Evolutionary conservation across 2,888 invertebrate genomes (phyloP), one percentile per base, ranked within the genome.

Genomic region (Drosophila demipolita): DNA sequence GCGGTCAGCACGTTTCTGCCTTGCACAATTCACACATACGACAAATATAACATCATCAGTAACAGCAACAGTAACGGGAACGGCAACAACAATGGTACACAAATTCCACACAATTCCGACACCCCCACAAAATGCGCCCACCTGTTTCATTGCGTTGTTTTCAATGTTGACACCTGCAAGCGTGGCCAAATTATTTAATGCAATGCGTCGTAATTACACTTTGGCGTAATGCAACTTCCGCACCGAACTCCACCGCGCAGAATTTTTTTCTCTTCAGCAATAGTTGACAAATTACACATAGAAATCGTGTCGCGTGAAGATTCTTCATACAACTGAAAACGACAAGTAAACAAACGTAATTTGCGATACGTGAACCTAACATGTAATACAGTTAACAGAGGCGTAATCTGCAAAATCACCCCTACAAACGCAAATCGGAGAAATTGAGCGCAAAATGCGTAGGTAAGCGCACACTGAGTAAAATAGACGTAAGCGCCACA

Each of bases 51-150:
- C 78, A 78, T 78, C 78, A 78, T 80, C 78, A 61, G 42, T 29
- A 55, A 49, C 61, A 52, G 32, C 55, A 55, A 63, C 29, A 49
- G 40, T 50, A 49, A 49, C 59, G 23, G 45, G 45, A 52, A 52
- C 42, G 49, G 58, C 54, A 76, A 58, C 49, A 60, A 63, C 23
- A 65, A 59, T 35, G 54, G 42, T 54, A 40, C 45, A 58, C 40
- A 75, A 42, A 73, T 67, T 75, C 59, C 79, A 75, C 70, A 68
- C 29, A 29, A 29, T 29, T 61, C 74, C 55, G 62, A 67, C 73
- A 73, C 79, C 73, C 79, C 74, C 78, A 66, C 66, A 74, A 49
- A 68, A 64, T 66, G 78, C 81, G 78, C 79, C 79, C 79, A 79
- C 79, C 79, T 79, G 79, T 79, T 81, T 76, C 78, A 78, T 68